Percentiles rank a stretch among this genome's conserved stretches.
Evolutionary conservation across 2,797 vertebrate genomes (phyloP).

Genomic region (Crocodylus rhombifer): DNA sequence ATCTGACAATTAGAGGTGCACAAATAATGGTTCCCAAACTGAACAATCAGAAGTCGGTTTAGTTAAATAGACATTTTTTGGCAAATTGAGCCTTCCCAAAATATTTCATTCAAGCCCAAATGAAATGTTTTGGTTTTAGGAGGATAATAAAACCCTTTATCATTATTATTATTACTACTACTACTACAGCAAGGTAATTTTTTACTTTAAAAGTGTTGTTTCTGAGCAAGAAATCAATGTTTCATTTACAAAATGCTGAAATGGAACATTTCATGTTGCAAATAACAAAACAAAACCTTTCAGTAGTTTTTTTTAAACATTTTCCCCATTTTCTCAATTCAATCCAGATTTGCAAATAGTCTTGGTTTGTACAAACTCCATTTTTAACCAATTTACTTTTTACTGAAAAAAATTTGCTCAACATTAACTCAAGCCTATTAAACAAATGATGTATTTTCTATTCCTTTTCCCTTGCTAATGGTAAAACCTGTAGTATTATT

Average conservation of each 20-base stretch:
- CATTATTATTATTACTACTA: not conserved
- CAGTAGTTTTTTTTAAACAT: not conserved
- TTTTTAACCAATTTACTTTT: not conserved
- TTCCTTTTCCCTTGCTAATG: not conserved
- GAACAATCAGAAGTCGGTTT: no score
- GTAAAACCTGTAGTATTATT: constrained; percentile 43
- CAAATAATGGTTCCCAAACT: no score
- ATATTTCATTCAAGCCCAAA: not conserved
- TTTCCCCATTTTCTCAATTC: no score
- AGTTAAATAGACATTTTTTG: not conserved
- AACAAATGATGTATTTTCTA: not conserved
- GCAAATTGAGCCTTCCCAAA: not conserved
- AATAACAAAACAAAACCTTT: not conserved
- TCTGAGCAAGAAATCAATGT: not conserved
- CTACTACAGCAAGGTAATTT: not conserved
- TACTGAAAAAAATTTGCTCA: not conserved
- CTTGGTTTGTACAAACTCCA: no score
- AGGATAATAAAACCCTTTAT: no score
- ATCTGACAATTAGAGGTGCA: not conserved
- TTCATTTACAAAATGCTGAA: not conserved
- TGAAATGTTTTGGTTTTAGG: not conserved
- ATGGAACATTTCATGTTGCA: rapidly evolving
- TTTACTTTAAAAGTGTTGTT: constrained; percentile 13
- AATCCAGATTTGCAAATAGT: no score
- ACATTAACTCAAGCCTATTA: constrained; percentile 9